phyloP scores from a whole-genome alignment of 2,113 vertebrate genomes.

The Empidonax traillii region DNA sequence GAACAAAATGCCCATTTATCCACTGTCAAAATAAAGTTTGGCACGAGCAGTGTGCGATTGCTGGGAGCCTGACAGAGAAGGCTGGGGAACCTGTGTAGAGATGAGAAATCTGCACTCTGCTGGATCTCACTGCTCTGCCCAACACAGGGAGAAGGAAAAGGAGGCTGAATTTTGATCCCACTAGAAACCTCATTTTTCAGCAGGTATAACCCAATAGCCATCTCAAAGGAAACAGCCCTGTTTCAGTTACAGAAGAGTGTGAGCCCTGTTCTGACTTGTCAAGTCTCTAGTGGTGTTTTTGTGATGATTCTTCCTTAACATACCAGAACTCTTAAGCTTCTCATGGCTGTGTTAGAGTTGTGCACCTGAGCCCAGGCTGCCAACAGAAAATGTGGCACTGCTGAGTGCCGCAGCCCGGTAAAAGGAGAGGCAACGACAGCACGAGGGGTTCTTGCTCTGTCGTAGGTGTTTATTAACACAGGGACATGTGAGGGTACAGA shows the following conservation, averaged over 20 bases:
- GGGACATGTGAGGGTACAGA: too few relatives aligned
- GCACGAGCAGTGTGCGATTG: neutral
- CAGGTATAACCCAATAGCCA: neutral
- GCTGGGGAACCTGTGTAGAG: neutral
- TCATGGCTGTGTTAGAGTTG: neutral
- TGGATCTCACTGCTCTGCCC: neutral
- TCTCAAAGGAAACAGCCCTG: neutral
- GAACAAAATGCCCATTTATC: neutral
- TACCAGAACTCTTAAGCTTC: neutral
- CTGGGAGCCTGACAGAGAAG: neutral
- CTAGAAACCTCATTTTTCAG: neutral
- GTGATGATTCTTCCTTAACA: neutral
- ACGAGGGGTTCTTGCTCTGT: too few relatives aligned
- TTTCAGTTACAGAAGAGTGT: neutral
- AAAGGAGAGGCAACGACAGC: too few relatives aligned
- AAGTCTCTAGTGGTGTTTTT: neutral
- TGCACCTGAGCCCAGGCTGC: neutral
- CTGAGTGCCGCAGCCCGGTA: too few relatives aligned
- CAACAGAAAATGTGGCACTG: neutral
- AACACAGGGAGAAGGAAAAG: neutral
- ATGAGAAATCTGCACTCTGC: accelerated
- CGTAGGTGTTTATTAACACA: too few relatives aligned
- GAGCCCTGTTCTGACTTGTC: neutral
- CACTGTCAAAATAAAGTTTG: neutral
- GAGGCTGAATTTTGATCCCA: neutral